Base-by-base conservation (phyloP, 2,888 invertebrate genomes). In the Oasisia sp. region DNA sequence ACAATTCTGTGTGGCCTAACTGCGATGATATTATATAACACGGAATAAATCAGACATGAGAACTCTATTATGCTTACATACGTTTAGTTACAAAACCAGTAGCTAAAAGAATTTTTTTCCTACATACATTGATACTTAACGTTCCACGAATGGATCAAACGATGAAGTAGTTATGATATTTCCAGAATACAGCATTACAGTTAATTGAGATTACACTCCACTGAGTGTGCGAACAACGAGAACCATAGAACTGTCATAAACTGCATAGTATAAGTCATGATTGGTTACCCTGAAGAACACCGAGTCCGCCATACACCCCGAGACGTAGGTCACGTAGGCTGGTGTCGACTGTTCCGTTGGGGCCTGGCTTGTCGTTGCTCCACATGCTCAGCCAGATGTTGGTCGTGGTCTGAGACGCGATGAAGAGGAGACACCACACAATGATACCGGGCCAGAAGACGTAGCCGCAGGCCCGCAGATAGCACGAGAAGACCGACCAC, bases 281-380 rank as follows among this genome's bases (percentile, higher is more conserved):
- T 74, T 27, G 14, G 7, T 32, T 91, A 94, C 94, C 93, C 91
- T 94, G 94, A 9, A 90, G 92, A 14, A 27, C 91, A 1, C 96
- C 96, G 8, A 96, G 94, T 12, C 94, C 95, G 9, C 96, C 97
- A 94, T 97, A 97, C 45, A 97, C 96, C 8, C 96, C 96, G 8
- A 97, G 95, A 32, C 97, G 95, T 92, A 95, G 93, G 92, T 95
- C 94, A 27, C 95, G 92, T 50, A 94, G 94, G 9, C 91, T 93
- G 12, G 93, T 93, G 92, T 94, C 93, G 44, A 92, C 92, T 8
- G 95, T 94, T 27, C 93, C 93, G 92, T 95, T 94, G 19, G 38
- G 44, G 19, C 11, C n/a, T 9, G 92, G 92, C 19, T 92, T 44
- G 92, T 95, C 94, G 91, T 94, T 93, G 91, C 94, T 94, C 95